Base-by-base conservation (phyloP, 64 coral and sea anemone species). In the Stichodactyla helianthus region DNA sequence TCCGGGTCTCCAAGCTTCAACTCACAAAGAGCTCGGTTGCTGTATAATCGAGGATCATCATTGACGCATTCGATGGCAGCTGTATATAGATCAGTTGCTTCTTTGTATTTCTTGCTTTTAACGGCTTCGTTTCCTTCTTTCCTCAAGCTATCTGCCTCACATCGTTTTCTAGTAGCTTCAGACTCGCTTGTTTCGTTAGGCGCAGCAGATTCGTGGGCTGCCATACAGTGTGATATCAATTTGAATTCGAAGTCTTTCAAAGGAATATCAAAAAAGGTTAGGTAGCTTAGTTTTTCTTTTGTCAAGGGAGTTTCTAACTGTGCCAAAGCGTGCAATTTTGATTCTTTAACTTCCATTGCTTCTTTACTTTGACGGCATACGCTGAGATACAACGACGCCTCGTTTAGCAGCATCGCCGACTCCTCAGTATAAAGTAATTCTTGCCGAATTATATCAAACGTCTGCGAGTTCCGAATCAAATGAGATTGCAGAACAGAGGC, bases 181-280 rank as follows among this genome's bases (percentile, higher is more conserved):
- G 28, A 31, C 28, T 31, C 28, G 28, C 28, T 31, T 31, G 28
- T 60, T 44, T 91, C 68, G 81, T 59, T 13, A 11, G 6, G 7
- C 12, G 16, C 54, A 31, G 26, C 16, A 7, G 71, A 77, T 44
- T 77, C 71, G 0, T 77, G n/a, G 4, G 16, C 16, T 64, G 50
- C 59, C 87, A 95, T 87, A 79, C 94, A 92, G 76, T 85, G 84
- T 53, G 91, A 92, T 64, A 95, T 92, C 52, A 95, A 76, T 51
- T 93, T 95, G 87, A 65, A 89, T 51, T 95, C 35, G 6, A 86
- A 80, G 35, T 86, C 52, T 78, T 89, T 86, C 27, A 95, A 67
- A 4, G 94, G 94, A 22, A 95, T 51, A 20, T 95, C 88, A 17
- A 95, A 92, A 12, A 67, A 85, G 54, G 87, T 51, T 15, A 89